Evolutionary conservation across 2,888 invertebrate genomes (phyloP), one percentile per base, ranked within the genome.

Genomic region (Diarsia rubi): DNA sequence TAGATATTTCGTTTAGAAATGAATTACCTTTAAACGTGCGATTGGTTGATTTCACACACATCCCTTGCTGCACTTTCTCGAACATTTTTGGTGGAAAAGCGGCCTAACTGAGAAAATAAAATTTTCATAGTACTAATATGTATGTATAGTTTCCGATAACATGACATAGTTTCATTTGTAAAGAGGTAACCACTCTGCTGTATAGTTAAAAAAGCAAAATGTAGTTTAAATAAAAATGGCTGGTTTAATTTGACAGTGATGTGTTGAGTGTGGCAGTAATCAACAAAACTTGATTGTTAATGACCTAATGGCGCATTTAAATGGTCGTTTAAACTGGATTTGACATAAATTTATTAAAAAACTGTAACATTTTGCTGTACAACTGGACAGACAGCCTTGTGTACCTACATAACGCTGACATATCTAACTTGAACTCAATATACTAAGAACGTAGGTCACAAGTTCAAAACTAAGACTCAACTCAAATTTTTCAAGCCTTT

Each of bases 51-150:
- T 14, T 24, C 24, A 54, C 54, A 14, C 24, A 27, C 14, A 59
- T 19, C 19, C 9, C 19, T 19, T 27, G 27, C 31, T 57, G 16
- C 57, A 47, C 47, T 19, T 57, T 27, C 57, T 27, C 3, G 27
- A 19, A 59, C 4, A 59, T 59, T 31, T 59, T 27, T 59, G 9
- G 3, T 59, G 31, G 4, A 31, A 59, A 59, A 27, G 31, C 16
- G 9, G 31, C 59, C 16, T 59, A 44, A 59, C 47, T 68, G 24
- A 54, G 81, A 86, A 86, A 86, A 86, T 86, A 31, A 71, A 81
- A 86, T 82, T 86, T 86, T 85, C 85, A 82, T 75, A 67, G 37
- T 64, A 67, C 14, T 9, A 64, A n/a, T 31, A 45, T 45, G 14
- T 66, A 70, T 76, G 81, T 69, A 72, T 42, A 72, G 69, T 72